These are phyloP conservation scores for Anoplophora glabripennis DNA, from an alignment of 1,140 invertebrate species.

Conservation along the genomic window DNA sequence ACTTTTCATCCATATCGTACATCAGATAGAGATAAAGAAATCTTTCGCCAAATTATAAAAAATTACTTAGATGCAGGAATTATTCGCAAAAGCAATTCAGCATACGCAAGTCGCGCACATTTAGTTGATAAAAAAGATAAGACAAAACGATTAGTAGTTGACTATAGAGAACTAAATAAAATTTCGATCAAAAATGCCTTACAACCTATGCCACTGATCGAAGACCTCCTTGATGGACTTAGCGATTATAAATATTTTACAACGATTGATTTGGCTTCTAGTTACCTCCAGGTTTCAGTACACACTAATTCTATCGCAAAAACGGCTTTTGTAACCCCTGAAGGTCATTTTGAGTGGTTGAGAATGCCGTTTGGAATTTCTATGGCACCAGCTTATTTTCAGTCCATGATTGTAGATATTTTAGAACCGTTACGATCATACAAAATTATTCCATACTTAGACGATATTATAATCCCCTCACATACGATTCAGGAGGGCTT, in stretches of 20 bases:
- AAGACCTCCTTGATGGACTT: conserved; percentile 5
- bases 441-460: conserved; percentile 35
- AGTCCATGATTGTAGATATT: conserved; percentile 10
- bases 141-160: conserved; percentile 7
- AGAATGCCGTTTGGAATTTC: background rate
- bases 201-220: background rate
- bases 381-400: background rate
- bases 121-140: conserved; percentile 2
- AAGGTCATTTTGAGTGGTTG: conserved; percentile 6
- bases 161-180: conserved; percentile 3
- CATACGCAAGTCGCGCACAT: conserved; percentile 1
- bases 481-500: conserved; percentile 45
- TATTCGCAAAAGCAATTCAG: conserved; percentile 5
- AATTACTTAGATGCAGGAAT: conserved; percentile 1
- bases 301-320: conserved; percentile 1
- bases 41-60: background rate
- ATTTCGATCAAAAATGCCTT: conserved; percentile 1
- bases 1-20: background rate
- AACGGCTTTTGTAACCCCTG: background rate
- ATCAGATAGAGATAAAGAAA: background rate
- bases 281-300: background rate
- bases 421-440: background rate
- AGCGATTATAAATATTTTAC: conserved; percentile 8
- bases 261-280: background rate
- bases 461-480: conserved; percentile 49